A percentile compares a stretch with the other conserved stretches of the same genome.
Conservation (phyloP, 1,140 invertebrate species). For the Pantala flavescens region DNA sequence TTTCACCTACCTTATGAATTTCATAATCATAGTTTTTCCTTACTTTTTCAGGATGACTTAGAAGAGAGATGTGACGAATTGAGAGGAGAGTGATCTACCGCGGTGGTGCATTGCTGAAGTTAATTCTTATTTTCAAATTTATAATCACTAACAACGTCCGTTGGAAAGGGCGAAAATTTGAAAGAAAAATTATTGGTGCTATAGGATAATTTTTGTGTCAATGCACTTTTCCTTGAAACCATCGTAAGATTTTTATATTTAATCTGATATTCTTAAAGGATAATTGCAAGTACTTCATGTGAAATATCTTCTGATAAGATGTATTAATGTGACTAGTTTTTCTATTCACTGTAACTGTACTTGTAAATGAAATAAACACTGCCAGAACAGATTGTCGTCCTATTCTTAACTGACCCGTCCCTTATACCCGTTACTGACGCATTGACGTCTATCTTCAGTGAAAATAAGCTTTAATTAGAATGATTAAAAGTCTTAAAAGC, state of each 20-base stretch:
- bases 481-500: too few relatives aligned
- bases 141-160: slow-evolving; percentile 16
- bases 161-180: slow-evolving; percentile 20
- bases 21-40: too few relatives aligned
- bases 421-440: too few relatives aligned
- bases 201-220: neutral
- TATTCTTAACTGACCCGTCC: too few relatives aligned
- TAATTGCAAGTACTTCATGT: too few relatives aligned
- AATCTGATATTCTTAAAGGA: too few relatives aligned
- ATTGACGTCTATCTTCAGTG: too few relatives aligned
- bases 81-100: slow-evolving; percentile 29
- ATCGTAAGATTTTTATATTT: neutral
- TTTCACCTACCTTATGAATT: too few relatives aligned
- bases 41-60: slow-evolving; percentile 41
- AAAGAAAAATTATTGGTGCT: slow-evolving; percentile 15
- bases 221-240: slow-evolving; percentile 16
- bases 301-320: neutral
- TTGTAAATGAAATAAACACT: slow-evolving; percentile 12
- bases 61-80: slow-evolving; percentile 48
- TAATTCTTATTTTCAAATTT: neutral
- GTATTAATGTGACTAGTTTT: slow-evolving; percentile 12
- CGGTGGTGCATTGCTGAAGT: neutral
- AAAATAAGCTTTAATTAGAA: too few relatives aligned
- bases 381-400: neutral
- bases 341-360: slow-evolving; percentile 16